Percentiles rank a stretch among this genome's conserved stretches.
Evolutionary conservation across 2,797 vertebrate genomes (phyloP).

Genomic region (Squalus acanthias): DNA sequence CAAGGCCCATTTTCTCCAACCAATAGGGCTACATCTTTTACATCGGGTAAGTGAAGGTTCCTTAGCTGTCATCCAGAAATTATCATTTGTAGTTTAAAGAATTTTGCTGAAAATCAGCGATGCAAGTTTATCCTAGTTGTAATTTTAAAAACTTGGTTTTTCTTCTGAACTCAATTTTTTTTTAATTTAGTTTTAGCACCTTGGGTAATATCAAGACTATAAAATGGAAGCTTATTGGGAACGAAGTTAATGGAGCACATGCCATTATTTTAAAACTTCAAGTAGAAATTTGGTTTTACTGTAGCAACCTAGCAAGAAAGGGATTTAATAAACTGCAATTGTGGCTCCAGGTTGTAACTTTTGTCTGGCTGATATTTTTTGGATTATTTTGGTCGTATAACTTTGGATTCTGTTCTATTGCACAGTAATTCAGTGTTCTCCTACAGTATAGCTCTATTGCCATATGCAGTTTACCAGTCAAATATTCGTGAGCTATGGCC

Average conservation of each 20-base stretch:
- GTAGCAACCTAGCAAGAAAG: not conserved
- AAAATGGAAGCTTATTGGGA: not conserved
- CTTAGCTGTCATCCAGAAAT: not conserved
- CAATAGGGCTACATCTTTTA: slow-evolving; percentile 68
- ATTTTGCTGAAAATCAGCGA: not conserved
- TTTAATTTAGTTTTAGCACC: not conserved
- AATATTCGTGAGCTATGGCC: not conserved
- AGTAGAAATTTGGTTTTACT: not conserved
- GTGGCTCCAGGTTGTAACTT: not conserved
- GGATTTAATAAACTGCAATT: not conserved
- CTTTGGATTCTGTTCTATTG: not conserved
- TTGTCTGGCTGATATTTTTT: not conserved
- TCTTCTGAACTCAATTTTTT: not conserved
- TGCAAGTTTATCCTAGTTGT: not conserved
- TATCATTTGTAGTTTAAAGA: too few relatives aligned
- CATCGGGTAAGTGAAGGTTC: slow-evolving; percentile 63
- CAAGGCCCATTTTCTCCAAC: slow-evolving; percentile 67
- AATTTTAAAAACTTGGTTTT: not conserved
- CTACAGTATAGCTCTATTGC: not conserved
- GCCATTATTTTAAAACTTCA: not conserved
- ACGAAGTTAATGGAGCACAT: not conserved
- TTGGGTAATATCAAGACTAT: not conserved
- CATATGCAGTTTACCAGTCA: not conserved
- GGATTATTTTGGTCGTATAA: not conserved
- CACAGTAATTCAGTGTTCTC: not conserved